phyloP scores from a whole-genome alignment of 1,140 invertebrate genomes.

The Brachionus koreanus region DNA sequence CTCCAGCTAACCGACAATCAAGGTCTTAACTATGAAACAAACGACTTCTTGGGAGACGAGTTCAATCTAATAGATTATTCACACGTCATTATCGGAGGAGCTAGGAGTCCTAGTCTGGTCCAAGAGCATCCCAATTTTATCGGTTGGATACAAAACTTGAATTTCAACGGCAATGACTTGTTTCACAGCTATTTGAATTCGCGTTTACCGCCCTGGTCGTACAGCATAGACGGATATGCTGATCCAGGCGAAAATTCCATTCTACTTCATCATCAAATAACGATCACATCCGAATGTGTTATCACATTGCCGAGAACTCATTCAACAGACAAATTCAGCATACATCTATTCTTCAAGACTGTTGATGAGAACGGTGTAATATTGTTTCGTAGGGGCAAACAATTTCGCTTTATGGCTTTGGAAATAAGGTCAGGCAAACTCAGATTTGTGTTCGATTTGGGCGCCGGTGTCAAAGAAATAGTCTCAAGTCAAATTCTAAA shows the following conservation, averaged over 20 bases:
- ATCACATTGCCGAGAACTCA: not conserved
- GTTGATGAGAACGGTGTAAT: conserved; percentile 5
- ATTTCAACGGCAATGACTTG: conserved; percentile 7
- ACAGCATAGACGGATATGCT: not conserved
- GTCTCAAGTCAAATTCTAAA: not conserved
- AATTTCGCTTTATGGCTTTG: conserved; percentile 10
- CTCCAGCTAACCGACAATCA: not conserved
- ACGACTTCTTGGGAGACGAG: not conserved
- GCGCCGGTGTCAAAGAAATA: not conserved
- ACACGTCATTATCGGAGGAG: not conserved
- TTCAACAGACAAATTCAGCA: not conserved
- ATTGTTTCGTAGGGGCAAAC: conserved; percentile 22
- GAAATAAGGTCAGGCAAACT: not conserved
- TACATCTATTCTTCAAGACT: conserved; percentile 44
- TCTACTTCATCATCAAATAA: conserved; percentile 36
- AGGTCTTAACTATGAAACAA: not conserved
- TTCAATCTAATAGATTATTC: not conserved
- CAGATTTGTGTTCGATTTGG: conserved; percentile 20
- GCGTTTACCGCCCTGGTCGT: not conserved
- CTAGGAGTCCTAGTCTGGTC: not conserved
- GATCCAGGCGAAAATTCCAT: conserved; percentile 13
- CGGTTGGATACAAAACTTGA: conserved; percentile 35
- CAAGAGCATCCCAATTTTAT: conserved; percentile 31
- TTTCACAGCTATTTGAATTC: conserved; percentile 22
- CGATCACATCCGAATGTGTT: not conserved